Percentiles rank a stretch among this genome's conserved stretches.
Conservation (phyloP, 2,888 invertebrate genomes). For the Tineola bisselliella region DNA sequence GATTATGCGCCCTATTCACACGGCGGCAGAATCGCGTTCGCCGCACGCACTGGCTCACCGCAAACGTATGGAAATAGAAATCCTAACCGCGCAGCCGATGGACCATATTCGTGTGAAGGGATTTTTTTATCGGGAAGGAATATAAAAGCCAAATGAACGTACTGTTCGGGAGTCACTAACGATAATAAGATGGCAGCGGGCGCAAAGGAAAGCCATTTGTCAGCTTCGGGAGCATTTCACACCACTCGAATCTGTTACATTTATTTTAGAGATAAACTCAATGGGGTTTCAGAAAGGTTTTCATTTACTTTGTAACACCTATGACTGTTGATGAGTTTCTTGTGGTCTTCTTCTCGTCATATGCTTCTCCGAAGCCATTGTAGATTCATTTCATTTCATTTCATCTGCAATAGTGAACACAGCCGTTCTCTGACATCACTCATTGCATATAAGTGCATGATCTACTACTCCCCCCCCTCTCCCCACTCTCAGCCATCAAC, state of each 20-base stretch:
- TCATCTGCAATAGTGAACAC: too few species aligned
- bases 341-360: too few species aligned
- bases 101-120: background rate
- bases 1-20: background rate
- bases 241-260: constrained; percentile 65
- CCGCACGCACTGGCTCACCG: background rate
- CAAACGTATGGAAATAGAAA: background rate
- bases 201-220: constrained; percentile 69
- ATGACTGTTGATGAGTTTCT: too few species aligned
- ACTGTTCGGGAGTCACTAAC: constrained; percentile 65
- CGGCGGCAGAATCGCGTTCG: background rate
- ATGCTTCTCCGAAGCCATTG: too few species aligned
- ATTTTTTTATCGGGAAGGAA: background rate
- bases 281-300: constrained; percentile 42
- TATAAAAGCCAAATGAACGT: constrained; percentile 50
- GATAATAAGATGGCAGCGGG: constrained; percentile 69
- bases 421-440: too few species aligned
- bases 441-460: too few species aligned
- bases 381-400: too few species aligned
- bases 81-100: background rate
- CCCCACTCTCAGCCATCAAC: too few species aligned
- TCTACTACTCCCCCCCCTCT: too few species aligned
- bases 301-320: too few species aligned
- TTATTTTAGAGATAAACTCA: constrained; percentile 48
- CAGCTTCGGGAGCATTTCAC: constrained; percentile 62